A percentile compares a stretch with the other conserved stretches of the same genome.
Evolutionary conservation across 2,113 vertebrate species (phyloP).

Genomic region (Bucco capensis): DNA sequence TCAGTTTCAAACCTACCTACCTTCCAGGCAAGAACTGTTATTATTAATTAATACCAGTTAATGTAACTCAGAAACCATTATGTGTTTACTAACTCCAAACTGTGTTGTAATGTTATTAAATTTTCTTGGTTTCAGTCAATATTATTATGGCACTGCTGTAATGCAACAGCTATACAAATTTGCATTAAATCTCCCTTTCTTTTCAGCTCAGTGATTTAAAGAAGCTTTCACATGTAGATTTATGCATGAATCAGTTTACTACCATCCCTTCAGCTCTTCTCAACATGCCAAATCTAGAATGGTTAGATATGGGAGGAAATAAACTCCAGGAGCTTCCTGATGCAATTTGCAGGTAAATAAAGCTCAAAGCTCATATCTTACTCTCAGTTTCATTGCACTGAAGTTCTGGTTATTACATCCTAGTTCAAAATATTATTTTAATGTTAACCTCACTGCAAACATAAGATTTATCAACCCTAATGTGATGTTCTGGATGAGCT

Average conservation of each 20-base stretch:
- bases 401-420: not conserved
- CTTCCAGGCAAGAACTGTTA: not conserved
- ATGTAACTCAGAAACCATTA: not conserved
- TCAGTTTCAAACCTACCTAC: not conserved
- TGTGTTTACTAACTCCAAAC: not conserved
- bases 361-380: not conserved
- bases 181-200: not conserved
- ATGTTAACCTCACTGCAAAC: not conserved
- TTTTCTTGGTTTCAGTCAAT: not conserved
- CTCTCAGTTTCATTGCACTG: not conserved
- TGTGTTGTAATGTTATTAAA: not conserved
- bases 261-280: slow-evolving; percentile 82
- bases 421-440: not conserved
- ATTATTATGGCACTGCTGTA: not conserved
- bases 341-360: slow-evolving; percentile 83
- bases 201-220: slow-evolving; percentile 82
- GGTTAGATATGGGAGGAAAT: slow-evolving; percentile 96
- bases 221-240: slow-evolving; percentile 86
- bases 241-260: slow-evolving; percentile 91
- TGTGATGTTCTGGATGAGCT: not conserved
- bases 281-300: slow-evolving; percentile 84
- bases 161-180: not conserved
- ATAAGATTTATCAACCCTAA: not conserved
- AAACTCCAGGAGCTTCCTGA: slow-evolving; percentile 80
- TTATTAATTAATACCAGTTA: not conserved